A percentile compares a stretch with the other conserved stretches of the same genome.
Conservation (phyloP, 2,888 invertebrate species). For the Pecten maximus region DNA sequence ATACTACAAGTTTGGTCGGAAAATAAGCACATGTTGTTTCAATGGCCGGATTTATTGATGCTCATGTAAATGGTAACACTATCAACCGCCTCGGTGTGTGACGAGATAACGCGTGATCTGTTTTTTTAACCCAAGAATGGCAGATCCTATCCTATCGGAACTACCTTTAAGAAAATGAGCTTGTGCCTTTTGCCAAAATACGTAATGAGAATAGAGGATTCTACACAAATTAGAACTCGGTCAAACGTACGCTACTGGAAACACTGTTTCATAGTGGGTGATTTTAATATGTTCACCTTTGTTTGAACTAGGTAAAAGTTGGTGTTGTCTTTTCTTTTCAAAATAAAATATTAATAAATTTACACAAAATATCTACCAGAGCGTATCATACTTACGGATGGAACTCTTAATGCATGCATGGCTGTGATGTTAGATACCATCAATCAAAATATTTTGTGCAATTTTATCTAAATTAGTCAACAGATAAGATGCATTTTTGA, state of each 20-base stretch:
- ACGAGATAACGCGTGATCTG: neutral
- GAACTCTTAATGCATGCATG: too few species aligned
- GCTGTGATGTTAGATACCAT: too few species aligned
- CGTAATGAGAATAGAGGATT: neutral
- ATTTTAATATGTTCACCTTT: too few species aligned
- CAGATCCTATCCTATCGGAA: neutral
- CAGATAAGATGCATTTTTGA: too few species aligned
- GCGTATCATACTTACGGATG: too few species aligned
- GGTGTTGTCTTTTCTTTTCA: too few species aligned
- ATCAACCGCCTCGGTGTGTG: neutral
- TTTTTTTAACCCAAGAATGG: neutral
- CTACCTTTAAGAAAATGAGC: neutral
- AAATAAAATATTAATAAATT: too few species aligned
- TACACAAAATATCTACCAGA: too few species aligned
- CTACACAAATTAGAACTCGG: neutral
- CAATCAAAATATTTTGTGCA: too few species aligned
- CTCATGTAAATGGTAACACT: neutral
- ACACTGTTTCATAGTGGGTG: neutral
- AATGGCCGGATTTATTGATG: neutral
- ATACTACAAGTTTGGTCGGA: neutral
- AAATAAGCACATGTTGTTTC: neutral
- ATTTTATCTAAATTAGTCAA: too few species aligned
- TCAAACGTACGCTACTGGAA: neutral
- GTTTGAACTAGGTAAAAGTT: too few species aligned
- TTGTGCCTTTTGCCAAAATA: neutral